phyloP scores from a whole-genome alignment of 30 jellyfish, hydroid and myxozoan species.

The Aurelia coerulea region DNA sequence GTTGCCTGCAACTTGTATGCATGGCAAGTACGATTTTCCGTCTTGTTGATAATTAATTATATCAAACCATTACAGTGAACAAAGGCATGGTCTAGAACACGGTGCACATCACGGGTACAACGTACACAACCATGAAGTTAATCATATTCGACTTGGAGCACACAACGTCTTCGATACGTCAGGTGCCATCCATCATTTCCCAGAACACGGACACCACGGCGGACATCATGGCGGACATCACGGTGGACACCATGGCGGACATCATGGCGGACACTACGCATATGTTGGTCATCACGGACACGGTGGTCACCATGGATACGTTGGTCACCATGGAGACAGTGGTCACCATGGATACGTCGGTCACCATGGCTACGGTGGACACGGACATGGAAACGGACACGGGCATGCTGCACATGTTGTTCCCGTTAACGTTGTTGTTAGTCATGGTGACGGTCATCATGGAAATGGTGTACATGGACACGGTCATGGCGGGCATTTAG shows the following conservation, averaged over 20 bases:
- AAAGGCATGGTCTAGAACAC: conserved; percentile 46
- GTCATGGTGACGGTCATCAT: not conserved
- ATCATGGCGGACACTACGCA: conserved; percentile 16
- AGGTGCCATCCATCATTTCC: conserved; percentile 28
- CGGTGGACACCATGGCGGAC: conserved; percentile 15
- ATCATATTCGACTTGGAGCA: not conserved
- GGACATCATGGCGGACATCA: conserved; percentile 47
- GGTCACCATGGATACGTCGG: conserved; percentile 51
- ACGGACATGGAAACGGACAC: conserved; percentile 24
- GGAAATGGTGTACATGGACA: not conserved
- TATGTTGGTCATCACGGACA: conserved; percentile 2
- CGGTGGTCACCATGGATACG: conserved; percentile 15
- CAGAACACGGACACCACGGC: conserved; percentile 59
- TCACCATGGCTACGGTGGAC: conserved; percentile 36
- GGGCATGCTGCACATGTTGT: conserved; percentile 7
- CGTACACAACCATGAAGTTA: conserved; percentile 8
- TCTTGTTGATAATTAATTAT: too few relatives aligned
- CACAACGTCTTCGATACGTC: conserved; percentile 6
- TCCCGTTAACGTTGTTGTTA: not conserved
- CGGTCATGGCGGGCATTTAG: conserved; percentile 41
- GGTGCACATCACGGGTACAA: conserved; percentile 20
- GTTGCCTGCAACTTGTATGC: too few relatives aligned
- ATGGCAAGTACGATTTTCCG: too few relatives aligned
- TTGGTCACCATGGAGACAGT: conserved; percentile 8
- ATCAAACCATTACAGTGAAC: conserved; percentile 29